Base-by-base conservation (phyloP, 2,888 invertebrate genomes). In the Ephialtes manifestator region DNA sequence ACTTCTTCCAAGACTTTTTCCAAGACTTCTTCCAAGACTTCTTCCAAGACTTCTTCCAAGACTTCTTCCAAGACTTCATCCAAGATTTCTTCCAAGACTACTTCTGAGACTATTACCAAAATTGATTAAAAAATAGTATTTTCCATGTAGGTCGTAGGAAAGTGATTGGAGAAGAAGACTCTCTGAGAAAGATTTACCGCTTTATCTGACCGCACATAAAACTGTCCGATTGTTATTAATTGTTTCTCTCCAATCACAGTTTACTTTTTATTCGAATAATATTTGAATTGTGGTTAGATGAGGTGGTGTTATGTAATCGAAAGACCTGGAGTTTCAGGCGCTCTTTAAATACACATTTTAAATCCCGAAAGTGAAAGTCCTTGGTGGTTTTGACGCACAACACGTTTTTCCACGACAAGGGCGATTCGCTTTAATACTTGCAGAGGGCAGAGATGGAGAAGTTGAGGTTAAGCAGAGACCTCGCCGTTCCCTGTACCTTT, bases 151-250 rank as follows among this genome's bases (percentile, higher is more conserved):
- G 39, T 35, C 81, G 55, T 81, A 60, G 63, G 24, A 81, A 58
- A 65, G 71, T 48, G 71, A 60, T 65, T 58, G 68, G 18, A 75
- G 71, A 20, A 7, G 10, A 67, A 68, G 77, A 18, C 77, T 80
- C 84, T 2, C 39, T 81, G 77, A 88, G 82, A 87, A 87, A 87
- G 84, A 83, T 85, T 81, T 71, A 82, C 81, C 83, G 81, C 83
- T 86, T 86, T 84, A 87, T 87, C 88, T 83, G 75, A 85, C 78
- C 78, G 84, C 84, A 72, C 88, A 90, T 89, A 89, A 91, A 90
- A 86, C 89, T 89, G 86, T 89, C 89, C 79, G 83, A 81, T 81
- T 83, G 81, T 86, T 89, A 89, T 89, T 89, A 89, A 85, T 70
- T 81, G 63, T 51, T 71, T 39, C 60, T 77, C 20, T 65, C 63